Percentiles rank a stretch among this genome's conserved stretches.
phyloP scores from a whole-genome alignment of 2,888 invertebrate species.

The Noctua janthe region DNA sequence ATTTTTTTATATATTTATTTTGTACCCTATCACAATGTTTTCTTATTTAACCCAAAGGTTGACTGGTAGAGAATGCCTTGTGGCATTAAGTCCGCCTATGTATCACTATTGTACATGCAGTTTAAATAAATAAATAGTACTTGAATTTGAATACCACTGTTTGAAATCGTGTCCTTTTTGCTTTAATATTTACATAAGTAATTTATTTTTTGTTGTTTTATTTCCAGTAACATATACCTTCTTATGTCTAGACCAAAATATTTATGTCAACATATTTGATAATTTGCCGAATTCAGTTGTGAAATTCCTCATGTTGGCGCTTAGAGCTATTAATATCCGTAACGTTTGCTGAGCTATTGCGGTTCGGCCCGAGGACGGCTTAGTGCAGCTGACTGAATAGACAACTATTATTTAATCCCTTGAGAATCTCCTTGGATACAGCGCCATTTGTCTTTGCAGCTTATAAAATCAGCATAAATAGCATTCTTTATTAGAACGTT shows the following conservation, averaged over 20 bases:
- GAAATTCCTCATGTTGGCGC: slow-evolving; percentile 35
- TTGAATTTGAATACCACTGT: slow-evolving; percentile 2
- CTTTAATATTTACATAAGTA: too few relatives aligned
- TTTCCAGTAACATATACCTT: background rate
- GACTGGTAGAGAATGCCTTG: too few relatives aligned
- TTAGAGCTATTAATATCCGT: slow-evolving; percentile 60
- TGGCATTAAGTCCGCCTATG: too few relatives aligned
- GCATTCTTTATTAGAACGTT: too few relatives aligned
- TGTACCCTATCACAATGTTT: too few relatives aligned
- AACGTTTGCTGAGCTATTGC: slow-evolving; percentile 45
- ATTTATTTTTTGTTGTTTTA: background rate
- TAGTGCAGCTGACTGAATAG: slow-evolving; percentile 37
- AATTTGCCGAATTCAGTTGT: slow-evolving; percentile 24
- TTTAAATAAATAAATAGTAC: background rate
- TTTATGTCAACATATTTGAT: background rate
- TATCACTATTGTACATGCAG: too few relatives aligned
- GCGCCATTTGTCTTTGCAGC: slow-evolving; percentile 8
- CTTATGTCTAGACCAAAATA: background rate
- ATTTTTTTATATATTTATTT: too few relatives aligned
- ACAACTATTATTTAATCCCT: slow-evolving; percentile 50
- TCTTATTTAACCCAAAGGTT: too few relatives aligned
- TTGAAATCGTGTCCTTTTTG: background rate
- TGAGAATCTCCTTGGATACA: background rate
- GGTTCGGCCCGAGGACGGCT: slow-evolving; percentile 33
- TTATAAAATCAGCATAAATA: background rate